phyloP scores from a whole-genome alignment of 92 coral and sea anemone species.

The Ricordea florida region DNA sequence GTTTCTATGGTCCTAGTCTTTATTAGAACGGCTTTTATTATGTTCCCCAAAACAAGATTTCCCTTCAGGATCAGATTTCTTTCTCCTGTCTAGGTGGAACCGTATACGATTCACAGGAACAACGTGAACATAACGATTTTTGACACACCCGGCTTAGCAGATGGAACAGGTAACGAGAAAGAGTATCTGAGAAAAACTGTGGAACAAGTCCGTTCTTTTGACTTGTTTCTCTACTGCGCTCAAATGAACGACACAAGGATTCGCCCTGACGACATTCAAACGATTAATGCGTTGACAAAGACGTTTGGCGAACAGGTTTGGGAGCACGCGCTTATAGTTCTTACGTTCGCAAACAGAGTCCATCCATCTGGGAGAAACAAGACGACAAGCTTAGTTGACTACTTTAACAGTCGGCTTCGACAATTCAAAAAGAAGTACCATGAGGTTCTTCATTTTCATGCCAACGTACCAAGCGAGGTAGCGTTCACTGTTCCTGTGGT shows the following conservation, averaged over 20 bases:
- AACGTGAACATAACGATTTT: conserved; percentile 20
- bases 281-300: conserved; percentile 18
- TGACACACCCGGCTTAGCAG: conserved; percentile 65
- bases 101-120: not conserved
- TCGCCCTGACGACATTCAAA: conserved; percentile 29
- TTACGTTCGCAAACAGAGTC: conserved; percentile 53
- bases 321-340: conserved; percentile 40
- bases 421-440: conserved; percentile 4
- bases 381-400: not conserved
- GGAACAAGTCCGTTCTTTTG: not conserved
- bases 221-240: conserved; percentile 43
- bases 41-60: no score
- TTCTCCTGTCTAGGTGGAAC: no score
- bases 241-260: conserved; percentile 37
- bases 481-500: conserved; percentile 32
- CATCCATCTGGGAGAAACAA: conserved; percentile 7
- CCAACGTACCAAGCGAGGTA: not conserved
- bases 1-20: no score
- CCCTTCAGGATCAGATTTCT: no score
- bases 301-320: conserved; percentile 23
- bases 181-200: conserved; percentile 17
- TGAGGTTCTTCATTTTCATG: not conserved
- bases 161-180: conserved; percentile 31
- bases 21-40: no score
- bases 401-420: conserved; percentile 6